Percentiles rank a stretch among this genome's conserved stretches.
phyloP scores from a whole-genome alignment of 2,888 invertebrate species.

The Taphrorychus bicolor region DNA sequence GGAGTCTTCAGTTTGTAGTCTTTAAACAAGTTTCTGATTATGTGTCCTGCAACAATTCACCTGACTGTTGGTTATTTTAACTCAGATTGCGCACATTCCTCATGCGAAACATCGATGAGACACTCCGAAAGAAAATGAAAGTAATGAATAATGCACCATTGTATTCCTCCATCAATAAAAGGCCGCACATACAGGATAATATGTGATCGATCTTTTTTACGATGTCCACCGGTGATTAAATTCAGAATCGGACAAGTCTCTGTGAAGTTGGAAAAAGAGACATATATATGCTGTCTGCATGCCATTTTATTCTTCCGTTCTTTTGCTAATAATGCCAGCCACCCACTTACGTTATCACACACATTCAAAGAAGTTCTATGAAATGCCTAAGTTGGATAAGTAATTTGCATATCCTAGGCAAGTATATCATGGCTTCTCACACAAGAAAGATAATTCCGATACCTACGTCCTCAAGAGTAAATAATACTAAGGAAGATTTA shows the following conservation, averaged over 20 bases:
- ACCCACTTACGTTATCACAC: neutral
- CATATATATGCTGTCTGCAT: neutral
- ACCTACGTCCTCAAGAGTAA: conserved; percentile 1
- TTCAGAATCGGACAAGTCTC: conserved; percentile 18
- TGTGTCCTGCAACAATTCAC: neutral
- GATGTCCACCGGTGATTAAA: conserved; percentile 26
- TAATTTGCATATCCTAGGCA: neutral
- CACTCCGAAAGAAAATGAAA: conserved; percentile 20
- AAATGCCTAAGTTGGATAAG: neutral
- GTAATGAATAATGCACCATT: conserved; percentile 35
- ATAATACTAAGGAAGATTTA: conserved; percentile 13
- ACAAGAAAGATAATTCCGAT: conserved; percentile 1
- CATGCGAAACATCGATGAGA: neutral
- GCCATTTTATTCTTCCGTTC: neutral
- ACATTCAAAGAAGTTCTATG: no score
- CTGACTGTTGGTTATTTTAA: conserved; percentile 11
- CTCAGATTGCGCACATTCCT: neutral
- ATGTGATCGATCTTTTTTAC: conserved; percentile 30
- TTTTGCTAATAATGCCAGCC: neutral
- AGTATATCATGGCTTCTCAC: neutral
- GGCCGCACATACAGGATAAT: conserved; percentile 27
- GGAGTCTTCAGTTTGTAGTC: conserved; percentile 12
- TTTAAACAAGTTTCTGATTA: no score
- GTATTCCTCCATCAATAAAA: conserved; percentile 26
- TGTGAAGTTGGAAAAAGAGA: neutral